Evolutionary conservation across 92 coral and sea anemone genomes (phyloP).

Genomic region (Muricea muricata): DNA sequence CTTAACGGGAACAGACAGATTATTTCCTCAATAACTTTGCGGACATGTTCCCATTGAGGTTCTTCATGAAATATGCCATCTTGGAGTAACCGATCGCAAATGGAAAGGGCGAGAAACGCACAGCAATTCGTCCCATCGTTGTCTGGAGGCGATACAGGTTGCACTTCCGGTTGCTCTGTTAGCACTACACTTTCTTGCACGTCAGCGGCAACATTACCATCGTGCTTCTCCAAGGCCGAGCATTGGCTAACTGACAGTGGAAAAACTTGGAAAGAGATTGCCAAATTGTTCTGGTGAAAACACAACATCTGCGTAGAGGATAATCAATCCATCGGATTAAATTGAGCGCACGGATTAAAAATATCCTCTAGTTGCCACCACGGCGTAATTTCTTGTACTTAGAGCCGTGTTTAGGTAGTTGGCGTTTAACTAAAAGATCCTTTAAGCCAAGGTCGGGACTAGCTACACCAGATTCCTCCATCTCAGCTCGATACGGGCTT

Average conservation of each 20-base stretch:
- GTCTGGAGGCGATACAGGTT: not conserved
- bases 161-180: not conserved
- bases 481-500: conserved; percentile 10
- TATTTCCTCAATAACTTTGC: conserved; percentile 2
- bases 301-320: not conserved
- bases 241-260: not conserved
- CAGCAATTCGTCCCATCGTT: conserved; percentile 53
- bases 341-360: not conserved
- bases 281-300: not conserved
- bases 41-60: conserved; percentile 13
- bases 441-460: not conserved
- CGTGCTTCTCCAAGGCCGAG: conserved; percentile 10
- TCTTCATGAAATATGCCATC: not conserved
- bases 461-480: not conserved
- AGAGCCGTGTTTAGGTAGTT: not conserved
- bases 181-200: not conserved
- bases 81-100: conserved; percentile 46
- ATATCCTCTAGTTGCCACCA: too few relatives aligned
- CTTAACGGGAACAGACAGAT: not conserved
- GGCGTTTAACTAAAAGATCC: not conserved
- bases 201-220: not conserved
- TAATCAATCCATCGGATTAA: not conserved
- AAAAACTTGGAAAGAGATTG: not conserved
- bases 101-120: not conserved
- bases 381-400: not conserved